Evolutionary conservation across 2,797 vertebrate genomes (phyloP), one percentile per base, ranked within the genome.

Genomic region (Coranthus polyacanthus): DNA sequence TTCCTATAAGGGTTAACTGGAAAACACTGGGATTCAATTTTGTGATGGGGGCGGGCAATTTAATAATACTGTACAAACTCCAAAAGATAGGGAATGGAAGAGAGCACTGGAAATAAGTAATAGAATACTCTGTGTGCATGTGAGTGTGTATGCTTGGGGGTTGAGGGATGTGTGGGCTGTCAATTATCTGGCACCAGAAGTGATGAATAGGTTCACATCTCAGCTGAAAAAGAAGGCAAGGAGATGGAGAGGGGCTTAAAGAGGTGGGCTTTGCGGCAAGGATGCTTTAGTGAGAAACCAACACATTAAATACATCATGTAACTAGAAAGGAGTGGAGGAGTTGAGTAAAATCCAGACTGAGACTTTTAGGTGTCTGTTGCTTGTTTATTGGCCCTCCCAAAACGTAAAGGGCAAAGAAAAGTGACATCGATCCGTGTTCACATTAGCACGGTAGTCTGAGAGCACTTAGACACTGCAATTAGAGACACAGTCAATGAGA

Each of bases 391-490:
- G 65, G 69, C 81, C 20, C 75, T 87, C 62, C 64, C 55, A 68
- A 72, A 82, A 74, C 4, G 7, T 69, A 85, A 88, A 88, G 87
- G 81, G 74, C 76, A 81, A 75, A 84, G 78, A 70, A 71, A 77
- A 87, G 81, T 80, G 83, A 78, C 85, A 93, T 92, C 74, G 89
- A 94, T 92, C 86, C 51, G 90, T 87, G 90, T 92, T 92, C 89
- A 85, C 92, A 94, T 94, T 94, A 93, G 87, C 87, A 88, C 72
- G 43, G 50, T 83, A 86, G 85, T 87, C 90, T 84, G 88, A 92
- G 88, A 90, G 91, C 92, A 90, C 92, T 91, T 89, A 93, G 91
- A 85, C 75, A 78, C 83, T 77, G 84, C 93, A 92, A 93, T 94
- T 93, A 95, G 89, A 89, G 78, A 73, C 68, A 45, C 79, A 68